Conservation (phyloP, 2,888 invertebrate species). For the Alsophila aescularia region DNA sequence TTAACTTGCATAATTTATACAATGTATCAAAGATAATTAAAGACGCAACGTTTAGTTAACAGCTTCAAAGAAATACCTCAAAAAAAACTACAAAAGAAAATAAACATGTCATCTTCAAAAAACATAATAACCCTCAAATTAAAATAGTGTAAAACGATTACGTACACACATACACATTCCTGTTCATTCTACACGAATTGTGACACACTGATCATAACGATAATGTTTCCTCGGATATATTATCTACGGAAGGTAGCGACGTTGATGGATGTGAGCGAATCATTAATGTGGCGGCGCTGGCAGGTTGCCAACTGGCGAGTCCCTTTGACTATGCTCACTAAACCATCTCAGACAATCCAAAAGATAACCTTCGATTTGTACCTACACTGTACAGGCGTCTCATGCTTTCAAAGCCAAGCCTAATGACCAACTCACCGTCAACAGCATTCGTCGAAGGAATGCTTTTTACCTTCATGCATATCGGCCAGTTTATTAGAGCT, state of each 20-base stretch:
- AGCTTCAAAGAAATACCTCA: background rate
- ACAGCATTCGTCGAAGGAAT: constrained; percentile 79
- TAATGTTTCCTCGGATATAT: constrained; percentile 37
- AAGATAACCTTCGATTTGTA: constrained; percentile 31
- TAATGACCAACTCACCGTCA: constrained; percentile 72
- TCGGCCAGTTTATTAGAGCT: constrained; percentile 74
- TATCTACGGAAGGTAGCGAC: constrained; percentile 45
- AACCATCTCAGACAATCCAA: constrained; percentile 30
- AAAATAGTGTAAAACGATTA: background rate
- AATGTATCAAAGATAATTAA: too few relatives aligned
- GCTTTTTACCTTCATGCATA: constrained; percentile 79
- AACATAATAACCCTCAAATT: background rate
- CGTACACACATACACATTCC: constrained; percentile 9
- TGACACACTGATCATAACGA: constrained; percentile 31
- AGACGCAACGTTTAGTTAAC: too few relatives aligned
- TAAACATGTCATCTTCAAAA: background rate
- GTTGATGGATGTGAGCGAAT: constrained; percentile 57
- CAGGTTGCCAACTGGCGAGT: constrained; percentile 42
- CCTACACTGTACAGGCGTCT: constrained; percentile 28
- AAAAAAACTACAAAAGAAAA: background rate
- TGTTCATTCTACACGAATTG: constrained; percentile 30
- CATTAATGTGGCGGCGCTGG: constrained; percentile 48
- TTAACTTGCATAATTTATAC: too few relatives aligned
- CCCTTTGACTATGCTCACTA: constrained; percentile 22
- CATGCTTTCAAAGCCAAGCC: constrained; percentile 64